These are phyloP conservation scores for Orthosia incerta DNA, from an alignment of 2,888 invertebrate genomes.

Conservation along the genomic window DNA sequence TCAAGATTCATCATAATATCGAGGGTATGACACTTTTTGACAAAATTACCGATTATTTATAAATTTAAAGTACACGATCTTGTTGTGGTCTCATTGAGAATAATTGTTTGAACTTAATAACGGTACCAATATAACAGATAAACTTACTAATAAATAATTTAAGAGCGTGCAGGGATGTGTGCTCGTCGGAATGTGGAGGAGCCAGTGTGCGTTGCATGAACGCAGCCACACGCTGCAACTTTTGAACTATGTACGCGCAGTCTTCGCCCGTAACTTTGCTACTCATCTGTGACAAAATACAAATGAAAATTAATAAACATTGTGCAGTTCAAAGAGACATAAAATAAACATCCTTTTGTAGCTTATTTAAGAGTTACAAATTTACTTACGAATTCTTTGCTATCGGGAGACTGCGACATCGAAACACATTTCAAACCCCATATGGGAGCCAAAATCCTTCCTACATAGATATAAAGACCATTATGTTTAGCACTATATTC, in stretches of 20 bases:
- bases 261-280: conserved; percentile 93
- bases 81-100: no score
- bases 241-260: conserved; percentile 93
- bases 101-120: no score
- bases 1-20: no score
- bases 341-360: background rate
- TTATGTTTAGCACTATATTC: conserved; percentile 95
- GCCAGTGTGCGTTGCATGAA: conserved; percentile 92
- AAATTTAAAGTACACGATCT: no score
- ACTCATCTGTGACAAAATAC: conserved; percentile 87
- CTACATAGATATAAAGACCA: conserved; percentile 97
- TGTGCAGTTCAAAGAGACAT: no score
- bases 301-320: no score
- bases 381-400: conserved; percentile 91
- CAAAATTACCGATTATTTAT: no score
- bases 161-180: conserved; percentile 94
- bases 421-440: conserved; percentile 96
- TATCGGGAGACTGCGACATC: conserved; percentile 87
- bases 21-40: no score
- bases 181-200: conserved; percentile 90
- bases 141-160: conserved; percentile 92
- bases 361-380: background rate
- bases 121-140: no score
- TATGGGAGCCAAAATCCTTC: conserved; percentile 96
- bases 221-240: conserved; percentile 93